Conservation (phyloP, 2,888 invertebrate genomes). For the Drosophila sordidapex region DNA sequence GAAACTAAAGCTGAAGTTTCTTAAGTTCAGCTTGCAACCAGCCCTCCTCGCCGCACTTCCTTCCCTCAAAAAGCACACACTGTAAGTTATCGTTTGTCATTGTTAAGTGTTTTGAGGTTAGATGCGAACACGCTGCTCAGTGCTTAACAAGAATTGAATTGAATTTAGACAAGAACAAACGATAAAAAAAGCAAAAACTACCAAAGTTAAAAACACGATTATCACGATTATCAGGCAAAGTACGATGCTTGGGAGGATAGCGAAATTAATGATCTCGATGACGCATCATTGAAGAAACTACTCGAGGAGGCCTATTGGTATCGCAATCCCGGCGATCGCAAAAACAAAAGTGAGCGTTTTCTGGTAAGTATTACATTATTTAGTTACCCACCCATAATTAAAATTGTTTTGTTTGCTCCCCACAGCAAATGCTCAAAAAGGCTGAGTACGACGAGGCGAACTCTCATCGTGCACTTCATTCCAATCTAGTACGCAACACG, state of each 20-base stretch:
- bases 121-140: conserved; percentile 13
- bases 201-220: background rate
- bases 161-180: background rate
- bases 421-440: conserved; percentile 90
- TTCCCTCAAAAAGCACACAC: background rate
- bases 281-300: conserved; percentile 90
- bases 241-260: conserved; percentile 80
- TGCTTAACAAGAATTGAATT: background rate
- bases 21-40: conserved; percentile 6
- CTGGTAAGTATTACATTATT: conserved; percentile 87
- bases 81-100: background rate
- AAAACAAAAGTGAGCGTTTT: conserved; percentile 93
- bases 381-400: background rate
- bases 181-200: background rate
- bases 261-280: conserved; percentile 88
- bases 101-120: conserved; percentile 50
- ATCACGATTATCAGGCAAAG: conserved; percentile 63
- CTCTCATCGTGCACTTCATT: conserved; percentile 78
- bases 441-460: conserved; percentile 90
- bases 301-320: conserved; percentile 94
- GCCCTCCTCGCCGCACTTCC: background rate
- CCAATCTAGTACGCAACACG: conserved; percentile 81
- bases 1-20: conserved; percentile 1
- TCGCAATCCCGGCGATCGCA: conserved; percentile 93
- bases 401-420: conserved; percentile 8